Conservation (phyloP, 1,140 invertebrate species). For the Diuraphis noxia region DNA sequence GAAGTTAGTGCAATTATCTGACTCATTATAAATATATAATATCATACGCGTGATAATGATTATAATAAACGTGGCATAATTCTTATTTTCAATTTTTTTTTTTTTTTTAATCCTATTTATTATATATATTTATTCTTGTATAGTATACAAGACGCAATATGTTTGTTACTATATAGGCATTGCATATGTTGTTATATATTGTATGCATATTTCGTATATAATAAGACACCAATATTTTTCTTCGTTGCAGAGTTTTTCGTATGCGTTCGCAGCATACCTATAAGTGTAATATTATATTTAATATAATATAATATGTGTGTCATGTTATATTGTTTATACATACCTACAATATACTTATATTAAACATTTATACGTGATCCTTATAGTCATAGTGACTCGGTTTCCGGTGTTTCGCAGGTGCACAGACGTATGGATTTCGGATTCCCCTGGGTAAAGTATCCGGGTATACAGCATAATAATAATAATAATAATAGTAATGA, state of each 20-base stretch:
- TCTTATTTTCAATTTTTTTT: too few relatives aligned
- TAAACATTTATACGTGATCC: neutral
- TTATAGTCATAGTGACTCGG: neutral
- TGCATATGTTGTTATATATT: too few relatives aligned
- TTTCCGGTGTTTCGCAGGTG: slow-evolving; percentile 23
- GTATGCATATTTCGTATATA: too few relatives aligned
- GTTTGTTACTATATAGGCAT: too few relatives aligned
- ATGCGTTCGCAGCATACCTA: neutral
- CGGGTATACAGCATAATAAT: neutral
- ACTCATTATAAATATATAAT: too few relatives aligned
- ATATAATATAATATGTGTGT: neutral
- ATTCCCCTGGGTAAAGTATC: neutral
- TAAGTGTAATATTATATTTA: neutral
- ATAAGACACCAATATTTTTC: neutral
- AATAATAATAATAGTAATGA: neutral
- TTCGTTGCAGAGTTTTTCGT: neutral
- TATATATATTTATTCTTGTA: too few relatives aligned
- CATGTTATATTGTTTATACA: neutral
- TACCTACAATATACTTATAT: neutral
- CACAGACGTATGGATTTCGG: slow-evolving; percentile 14
- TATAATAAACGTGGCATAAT: too few relatives aligned
- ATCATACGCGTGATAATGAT: too few relatives aligned
- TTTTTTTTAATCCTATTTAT: too few relatives aligned
- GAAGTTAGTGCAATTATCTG: too few relatives aligned
- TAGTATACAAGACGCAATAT: too few relatives aligned